Conservation (phyloP, 1,140 invertebrate genomes). For the Oncopodura yosiiana region DNA sequence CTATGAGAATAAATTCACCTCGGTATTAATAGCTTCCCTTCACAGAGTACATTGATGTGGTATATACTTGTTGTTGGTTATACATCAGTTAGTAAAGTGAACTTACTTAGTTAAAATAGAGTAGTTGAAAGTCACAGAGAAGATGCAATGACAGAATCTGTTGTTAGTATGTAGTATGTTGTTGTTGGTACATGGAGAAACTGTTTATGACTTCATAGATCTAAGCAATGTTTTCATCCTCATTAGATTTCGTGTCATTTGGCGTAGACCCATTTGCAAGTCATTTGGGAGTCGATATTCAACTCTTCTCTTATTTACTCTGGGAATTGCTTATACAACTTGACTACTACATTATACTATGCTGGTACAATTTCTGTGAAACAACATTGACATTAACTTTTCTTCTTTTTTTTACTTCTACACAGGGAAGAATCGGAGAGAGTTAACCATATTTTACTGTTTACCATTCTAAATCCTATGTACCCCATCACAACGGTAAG, state of each 20-base stretch:
- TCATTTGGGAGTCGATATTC: too few relatives aligned
- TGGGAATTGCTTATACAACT: not conserved
- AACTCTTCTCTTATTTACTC: not conserved
- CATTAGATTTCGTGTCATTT: not conserved
- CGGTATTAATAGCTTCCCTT: too few relatives aligned
- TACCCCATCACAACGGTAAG: constrained; percentile 98
- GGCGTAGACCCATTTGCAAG: not conserved
- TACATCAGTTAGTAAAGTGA: too few relatives aligned
- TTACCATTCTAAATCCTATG: constrained; percentile 91
- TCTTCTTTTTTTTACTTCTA: constrained; percentile 23
- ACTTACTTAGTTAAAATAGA: too few relatives aligned
- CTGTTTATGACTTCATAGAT: too few relatives aligned
- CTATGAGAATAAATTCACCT: too few relatives aligned
- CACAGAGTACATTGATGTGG: too few relatives aligned
- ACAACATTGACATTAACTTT: not conserved
- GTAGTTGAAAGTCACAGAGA: too few relatives aligned
- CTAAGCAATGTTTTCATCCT: constrained; percentile 1
- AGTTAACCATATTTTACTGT: constrained; percentile 81
- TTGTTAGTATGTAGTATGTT: too few relatives aligned
- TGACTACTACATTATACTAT: not conserved
- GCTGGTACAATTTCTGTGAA: not conserved
- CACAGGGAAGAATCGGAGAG: constrained; percentile 50
- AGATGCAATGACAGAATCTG: too few relatives aligned
- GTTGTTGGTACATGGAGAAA: too few relatives aligned
- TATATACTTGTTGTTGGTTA: too few relatives aligned